Conservation (phyloP, 2,113 vertebrate genomes). For the Nothobranchius kuhntae region DNA sequence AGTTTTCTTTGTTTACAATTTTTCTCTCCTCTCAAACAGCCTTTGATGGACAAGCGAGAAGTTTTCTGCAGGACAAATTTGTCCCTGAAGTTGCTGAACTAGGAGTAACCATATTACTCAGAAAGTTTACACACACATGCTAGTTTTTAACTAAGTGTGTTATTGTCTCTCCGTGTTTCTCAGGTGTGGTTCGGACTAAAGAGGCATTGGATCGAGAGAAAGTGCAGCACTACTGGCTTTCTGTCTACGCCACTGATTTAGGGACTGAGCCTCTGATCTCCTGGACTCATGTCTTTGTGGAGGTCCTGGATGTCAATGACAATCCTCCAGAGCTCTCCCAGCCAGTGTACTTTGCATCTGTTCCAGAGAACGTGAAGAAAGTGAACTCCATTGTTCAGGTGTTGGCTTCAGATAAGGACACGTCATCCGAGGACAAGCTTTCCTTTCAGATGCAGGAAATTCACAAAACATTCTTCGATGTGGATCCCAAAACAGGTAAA, state of each 20-base stretch:
- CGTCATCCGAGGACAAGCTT: constrained; percentile 85
- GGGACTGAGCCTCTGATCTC: constrained; percentile 86
- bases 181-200: constrained; percentile 87
- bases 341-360: constrained; percentile 87
- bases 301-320: constrained; percentile 92
- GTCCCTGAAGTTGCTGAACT: no score
- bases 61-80: neutral
- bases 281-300: constrained; percentile 91
- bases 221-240: constrained; percentile 88
- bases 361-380: constrained; percentile 84
- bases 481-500: constrained; percentile 87
- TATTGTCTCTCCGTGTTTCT: constrained; percentile 1
- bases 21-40: neutral
- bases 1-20: neutral
- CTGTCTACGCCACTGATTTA: constrained; percentile 86
- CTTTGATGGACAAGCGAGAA: neutral
- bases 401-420: constrained; percentile 85
- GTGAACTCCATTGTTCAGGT: constrained; percentile 84
- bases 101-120: no score
- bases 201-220: constrained; percentile 86
- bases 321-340: constrained; percentile 89
- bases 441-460: constrained; percentile 89
- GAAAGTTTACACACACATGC: no score
- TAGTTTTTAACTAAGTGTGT: neutral
- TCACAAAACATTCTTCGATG: constrained; percentile 80